These are phyloP conservation scores for Prenolepis imparis DNA, from an alignment of 2,888 invertebrate species.

Conservation along the genomic window DNA sequence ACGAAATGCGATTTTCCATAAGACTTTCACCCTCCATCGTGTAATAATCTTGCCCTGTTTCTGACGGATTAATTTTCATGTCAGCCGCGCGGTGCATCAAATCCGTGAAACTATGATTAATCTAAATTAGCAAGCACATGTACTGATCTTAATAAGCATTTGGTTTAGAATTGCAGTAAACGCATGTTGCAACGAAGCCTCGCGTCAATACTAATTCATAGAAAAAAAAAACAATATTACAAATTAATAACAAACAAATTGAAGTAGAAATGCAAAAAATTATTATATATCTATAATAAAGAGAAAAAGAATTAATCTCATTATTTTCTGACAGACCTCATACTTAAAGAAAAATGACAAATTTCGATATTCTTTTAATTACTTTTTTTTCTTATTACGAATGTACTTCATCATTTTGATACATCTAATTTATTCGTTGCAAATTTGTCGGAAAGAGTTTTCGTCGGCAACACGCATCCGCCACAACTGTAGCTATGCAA, in stretches of 20 bases:
- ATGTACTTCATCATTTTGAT: background rate
- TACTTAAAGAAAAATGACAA: background rate
- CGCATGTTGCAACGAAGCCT: background rate
- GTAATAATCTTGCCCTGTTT: constrained; percentile 9
- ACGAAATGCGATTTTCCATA: constrained; percentile 34
- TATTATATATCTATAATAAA: background rate
- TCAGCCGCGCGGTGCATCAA: constrained; percentile 13
- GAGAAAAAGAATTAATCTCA: background rate
- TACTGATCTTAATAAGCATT: background rate
- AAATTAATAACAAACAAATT: background rate
- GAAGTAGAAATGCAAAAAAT: background rate
- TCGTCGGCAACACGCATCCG: constrained; percentile 32
- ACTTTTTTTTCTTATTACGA: background rate
- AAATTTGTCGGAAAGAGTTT: constrained; percentile 26
- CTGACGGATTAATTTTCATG: constrained; percentile 9
- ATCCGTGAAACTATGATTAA: background rate
- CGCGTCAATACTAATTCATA: background rate
- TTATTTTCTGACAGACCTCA: too few species aligned
- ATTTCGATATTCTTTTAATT: background rate
- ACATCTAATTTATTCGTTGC: background rate
- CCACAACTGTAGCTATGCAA: constrained; percentile 21
- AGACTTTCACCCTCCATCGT: constrained; percentile 40
- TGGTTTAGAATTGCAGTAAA: background rate
- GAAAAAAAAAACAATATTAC: background rate
- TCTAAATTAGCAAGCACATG: constrained; percentile 17